Evolutionary conservation across 2,888 invertebrate genomes (phyloP).

Genomic region (Hetaerina titia): DNA sequence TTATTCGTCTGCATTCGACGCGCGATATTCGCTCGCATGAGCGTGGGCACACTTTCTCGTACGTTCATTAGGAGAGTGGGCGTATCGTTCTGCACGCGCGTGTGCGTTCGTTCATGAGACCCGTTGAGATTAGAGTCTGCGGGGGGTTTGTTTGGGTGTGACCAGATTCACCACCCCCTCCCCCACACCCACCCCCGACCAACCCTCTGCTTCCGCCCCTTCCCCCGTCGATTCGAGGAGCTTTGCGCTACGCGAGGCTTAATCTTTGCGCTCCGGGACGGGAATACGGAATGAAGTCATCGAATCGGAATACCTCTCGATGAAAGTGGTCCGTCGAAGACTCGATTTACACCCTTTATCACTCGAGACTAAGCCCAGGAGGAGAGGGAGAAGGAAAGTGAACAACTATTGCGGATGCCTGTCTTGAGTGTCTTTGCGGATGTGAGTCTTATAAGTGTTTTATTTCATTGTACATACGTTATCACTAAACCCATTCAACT

Average conservation of each 20-base stretch:
- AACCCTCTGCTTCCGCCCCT: neutral
- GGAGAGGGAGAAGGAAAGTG: too few relatives aligned
- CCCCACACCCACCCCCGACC: neutral
- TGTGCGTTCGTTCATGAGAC: neutral
- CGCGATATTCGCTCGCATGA: neutral
- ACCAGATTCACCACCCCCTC: neutral
- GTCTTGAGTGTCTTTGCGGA: too few relatives aligned
- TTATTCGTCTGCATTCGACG: too few relatives aligned
- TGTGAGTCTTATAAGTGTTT: too few relatives aligned
- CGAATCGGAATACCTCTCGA: neutral
- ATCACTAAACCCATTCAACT: too few relatives aligned
- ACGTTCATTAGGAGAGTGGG: neutral
- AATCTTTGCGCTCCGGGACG: neutral
- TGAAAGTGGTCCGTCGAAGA: neutral
- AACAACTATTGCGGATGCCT: too few relatives aligned
- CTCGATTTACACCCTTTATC: neutral
- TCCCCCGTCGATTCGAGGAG: neutral
- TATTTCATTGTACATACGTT: too few relatives aligned
- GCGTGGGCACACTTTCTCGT: neutral
- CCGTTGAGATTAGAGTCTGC: neutral
- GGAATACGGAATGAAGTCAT: neutral
- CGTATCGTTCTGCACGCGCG: neutral
- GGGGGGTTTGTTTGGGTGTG: slow-evolving; percentile 34
- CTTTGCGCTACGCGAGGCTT: neutral
- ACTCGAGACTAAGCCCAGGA: too few relatives aligned